phyloP scores from a whole-genome alignment of 1,140 invertebrate genomes.

The Nomia melanderi region DNA sequence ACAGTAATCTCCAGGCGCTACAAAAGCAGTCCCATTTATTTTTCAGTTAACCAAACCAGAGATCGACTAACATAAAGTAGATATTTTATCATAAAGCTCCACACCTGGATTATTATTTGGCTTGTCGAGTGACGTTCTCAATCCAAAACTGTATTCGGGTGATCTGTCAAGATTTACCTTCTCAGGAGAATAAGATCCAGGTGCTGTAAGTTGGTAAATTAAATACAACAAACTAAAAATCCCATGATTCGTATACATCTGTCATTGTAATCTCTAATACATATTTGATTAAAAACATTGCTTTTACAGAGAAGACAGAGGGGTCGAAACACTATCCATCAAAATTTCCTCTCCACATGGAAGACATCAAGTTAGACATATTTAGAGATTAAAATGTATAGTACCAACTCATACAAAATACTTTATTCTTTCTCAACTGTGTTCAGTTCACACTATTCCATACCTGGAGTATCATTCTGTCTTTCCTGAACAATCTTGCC shows the following conservation, averaged over 20 bases:
- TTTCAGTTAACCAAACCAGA: not conserved
- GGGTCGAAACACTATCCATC: no score
- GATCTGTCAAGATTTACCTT: conserved; percentile 84
- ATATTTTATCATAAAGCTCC: not conserved
- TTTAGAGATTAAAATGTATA: no score
- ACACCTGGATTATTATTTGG: conserved; percentile 66
- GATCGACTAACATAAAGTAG: not conserved
- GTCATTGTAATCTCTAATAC: no score
- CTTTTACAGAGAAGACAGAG: no score
- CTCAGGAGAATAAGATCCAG: conserved; percentile 77
- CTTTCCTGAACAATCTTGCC: conserved; percentile 79
- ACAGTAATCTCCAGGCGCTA: conserved; percentile 64
- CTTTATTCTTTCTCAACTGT: not conserved
- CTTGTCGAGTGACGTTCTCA: conserved; percentile 75
- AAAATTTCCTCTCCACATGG: no score
- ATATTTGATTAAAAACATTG: no score
- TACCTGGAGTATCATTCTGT: conserved; percentile 82
- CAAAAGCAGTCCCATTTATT: conserved; percentile 26
- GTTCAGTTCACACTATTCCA: not conserved
- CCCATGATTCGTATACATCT: no score
- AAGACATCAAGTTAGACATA: no score
- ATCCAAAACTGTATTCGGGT: conserved; percentile 83
- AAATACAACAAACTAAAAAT: not conserved
- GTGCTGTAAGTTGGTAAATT: conserved; percentile 33
- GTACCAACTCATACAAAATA: no score